Percentiles rank a stretch among this genome's conserved stretches.
These are phyloP conservation scores for Rhineura floridana DNA, from an alignment of 2,113 vertebrate species.

Conservation along the genomic window DNA sequence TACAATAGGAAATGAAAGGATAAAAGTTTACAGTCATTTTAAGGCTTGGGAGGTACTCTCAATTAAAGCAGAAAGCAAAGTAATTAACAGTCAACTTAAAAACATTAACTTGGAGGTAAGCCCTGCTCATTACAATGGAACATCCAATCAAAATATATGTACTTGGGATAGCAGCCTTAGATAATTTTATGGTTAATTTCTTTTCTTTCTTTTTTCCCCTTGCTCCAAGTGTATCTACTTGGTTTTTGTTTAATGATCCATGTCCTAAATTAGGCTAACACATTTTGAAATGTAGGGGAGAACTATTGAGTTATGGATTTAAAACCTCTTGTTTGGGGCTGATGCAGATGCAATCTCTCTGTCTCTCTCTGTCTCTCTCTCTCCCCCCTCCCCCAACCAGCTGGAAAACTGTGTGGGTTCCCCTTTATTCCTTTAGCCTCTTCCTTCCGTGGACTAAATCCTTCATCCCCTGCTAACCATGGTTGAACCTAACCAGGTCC, in stretches of 20 bases:
- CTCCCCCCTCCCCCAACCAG: neutral
- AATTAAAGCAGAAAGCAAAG: neutral
- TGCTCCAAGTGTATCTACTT: neutral
- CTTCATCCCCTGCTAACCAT: no score
- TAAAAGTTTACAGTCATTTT: neutral
- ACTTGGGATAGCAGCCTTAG: neutral
- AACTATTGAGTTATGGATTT: neutral
- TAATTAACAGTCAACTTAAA: conserved; percentile 1
- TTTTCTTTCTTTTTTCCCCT: neutral
- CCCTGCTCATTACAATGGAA: neutral
- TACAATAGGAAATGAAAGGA: neutral
- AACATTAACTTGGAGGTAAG: neutral
- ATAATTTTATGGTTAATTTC: neutral
- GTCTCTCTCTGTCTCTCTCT: no score
- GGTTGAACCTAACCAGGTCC: no score
- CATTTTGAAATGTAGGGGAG: neutral
- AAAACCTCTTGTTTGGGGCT: neutral
- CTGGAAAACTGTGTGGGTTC: neutral
- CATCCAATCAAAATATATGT: neutral
- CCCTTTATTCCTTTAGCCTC: neutral
- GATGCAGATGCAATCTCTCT: neutral
- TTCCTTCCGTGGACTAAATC: neutral
- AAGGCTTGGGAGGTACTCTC: neutral
- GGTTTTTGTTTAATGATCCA: conserved; percentile 2
- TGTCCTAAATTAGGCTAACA: neutral